phyloP scores from a whole-genome alignment of 2,888 invertebrate species.

The Latrodectus elegans region DNA sequence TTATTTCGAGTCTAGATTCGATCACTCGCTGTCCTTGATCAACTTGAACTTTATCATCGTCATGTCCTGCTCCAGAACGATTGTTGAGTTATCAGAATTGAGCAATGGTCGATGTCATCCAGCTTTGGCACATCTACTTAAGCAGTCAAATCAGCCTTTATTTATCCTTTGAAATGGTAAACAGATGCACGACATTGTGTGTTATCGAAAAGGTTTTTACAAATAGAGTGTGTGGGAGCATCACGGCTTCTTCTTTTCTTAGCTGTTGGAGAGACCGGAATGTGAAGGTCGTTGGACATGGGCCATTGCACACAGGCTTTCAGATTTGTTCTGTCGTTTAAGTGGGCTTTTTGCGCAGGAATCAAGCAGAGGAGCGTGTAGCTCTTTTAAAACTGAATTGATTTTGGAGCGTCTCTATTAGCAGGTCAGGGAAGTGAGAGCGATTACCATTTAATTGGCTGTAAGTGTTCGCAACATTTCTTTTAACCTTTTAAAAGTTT shows the following conservation, averaged over 20 bases:
- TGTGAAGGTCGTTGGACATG: conserved; percentile 59
- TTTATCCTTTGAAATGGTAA: conserved; percentile 15
- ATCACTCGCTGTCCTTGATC: conserved; percentile 2
- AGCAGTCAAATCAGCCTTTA: neutral
- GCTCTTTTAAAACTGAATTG: conserved; percentile 4
- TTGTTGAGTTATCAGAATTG: conserved; percentile 34
- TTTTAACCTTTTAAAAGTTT: too few relatives aligned
- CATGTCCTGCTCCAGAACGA: conserved; percentile 16
- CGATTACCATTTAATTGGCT: too few relatives aligned
- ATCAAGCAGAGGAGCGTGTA: conserved; percentile 34
- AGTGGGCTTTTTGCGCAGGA: conserved; percentile 18
- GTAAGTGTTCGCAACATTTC: too few relatives aligned
- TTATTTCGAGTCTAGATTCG: neutral
- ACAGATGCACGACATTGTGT: conserved; percentile 31
- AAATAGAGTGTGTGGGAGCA: conserved; percentile 48
- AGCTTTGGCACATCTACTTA: neutral
- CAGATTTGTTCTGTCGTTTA: conserved; percentile 28
- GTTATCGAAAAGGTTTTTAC: conserved; percentile 14
- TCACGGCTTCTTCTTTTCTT: conserved; percentile 19
- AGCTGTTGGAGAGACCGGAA: conserved; percentile 25
- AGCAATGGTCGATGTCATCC: neutral
- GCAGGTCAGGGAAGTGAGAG: neutral
- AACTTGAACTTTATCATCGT: conserved; percentile 22
- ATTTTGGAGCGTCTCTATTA: conserved; percentile 1
- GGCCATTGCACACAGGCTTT: conserved; percentile 56